Evolutionary conservation across 2,113 vertebrate species (phyloP), one percentile per base, ranked within the genome.

Genomic region (Calonectris borealis): DNA sequence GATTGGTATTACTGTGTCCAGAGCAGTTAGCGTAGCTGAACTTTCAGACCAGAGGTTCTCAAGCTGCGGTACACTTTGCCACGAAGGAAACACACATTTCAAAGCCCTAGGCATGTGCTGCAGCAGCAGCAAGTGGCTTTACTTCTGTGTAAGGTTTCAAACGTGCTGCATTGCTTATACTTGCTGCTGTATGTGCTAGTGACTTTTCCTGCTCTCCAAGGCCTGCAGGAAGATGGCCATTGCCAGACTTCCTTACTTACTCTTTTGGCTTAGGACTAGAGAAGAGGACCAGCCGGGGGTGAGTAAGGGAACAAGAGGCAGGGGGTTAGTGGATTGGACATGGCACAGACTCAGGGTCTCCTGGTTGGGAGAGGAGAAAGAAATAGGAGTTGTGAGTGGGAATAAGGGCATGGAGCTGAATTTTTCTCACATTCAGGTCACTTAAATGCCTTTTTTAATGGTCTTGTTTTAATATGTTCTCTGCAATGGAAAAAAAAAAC

Each of bases 271-370:
- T 66, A 69, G 27, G 21, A 25, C 51, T 48, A 58, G 32, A 2
- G 10, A 48, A 88, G 58, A 81, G 10, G 25, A 65, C 12, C 27
- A 38, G 4, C 0, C 0, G 0, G 11, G 7, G 2, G 1, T 44
- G 7, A 72, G 19, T 34, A 65, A 61, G 27, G 76, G 46, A 80
- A 31, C 12, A 61, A 51, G 44, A 88, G 6, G 1, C 32, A 49
- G 19, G 16, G 32, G 1, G 1, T 16, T 13, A 42, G 26, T 31
- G 70, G 13, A n/a, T 38, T 71, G 7, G 2, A 18, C 20, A 31
- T 84, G 20, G 62, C 4, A 11, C 1, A 36, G 31, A 32, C 31
- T 52, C 49, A 38, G 55, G 29, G 48, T 77, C 15, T 57, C 12
- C 55, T 78, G 25, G 38, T 91, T 61, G 81, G 52, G 65, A 73